A percentile compares a stretch with the other conserved stretches of the same genome.
Conservation (phyloP, 1,140 invertebrate genomes). For the Trinorchestia longiramus region DNA sequence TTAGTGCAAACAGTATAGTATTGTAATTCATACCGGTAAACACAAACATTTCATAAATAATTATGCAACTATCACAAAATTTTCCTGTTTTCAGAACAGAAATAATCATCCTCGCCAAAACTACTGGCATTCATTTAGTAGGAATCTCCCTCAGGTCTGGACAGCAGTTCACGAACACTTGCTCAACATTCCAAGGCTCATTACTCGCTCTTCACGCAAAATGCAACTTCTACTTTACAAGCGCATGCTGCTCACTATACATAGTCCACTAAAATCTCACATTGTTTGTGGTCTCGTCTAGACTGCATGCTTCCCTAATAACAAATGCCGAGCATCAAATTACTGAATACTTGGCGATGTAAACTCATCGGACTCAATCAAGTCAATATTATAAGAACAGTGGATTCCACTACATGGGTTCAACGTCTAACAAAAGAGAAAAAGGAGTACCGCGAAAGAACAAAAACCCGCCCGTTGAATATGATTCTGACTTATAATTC, state of each 20-base stretch:
- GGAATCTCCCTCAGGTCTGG: not conserved
- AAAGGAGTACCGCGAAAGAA: not conserved
- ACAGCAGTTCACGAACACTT: not conserved
- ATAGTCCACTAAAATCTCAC: not conserved
- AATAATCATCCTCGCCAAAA: too few species aligned
- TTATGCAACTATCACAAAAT: not conserved
- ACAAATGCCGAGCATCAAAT: not conserved
- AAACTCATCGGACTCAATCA: too few species aligned
- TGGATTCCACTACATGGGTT: not conserved
- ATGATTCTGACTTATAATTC: not conserved
- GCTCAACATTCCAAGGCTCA: not conserved
- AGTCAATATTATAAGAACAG: not conserved
- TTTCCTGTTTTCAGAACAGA: not conserved
- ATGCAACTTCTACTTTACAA: not conserved
- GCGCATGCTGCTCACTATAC: not conserved
- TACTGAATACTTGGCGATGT: not conserved
- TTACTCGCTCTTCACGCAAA: not conserved
- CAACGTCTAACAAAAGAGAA: not conserved
- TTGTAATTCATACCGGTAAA: not conserved
- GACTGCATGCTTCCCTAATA: not conserved
- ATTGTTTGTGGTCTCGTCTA: not conserved
- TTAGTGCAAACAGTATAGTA: not conserved
- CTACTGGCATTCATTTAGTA: not conserved
- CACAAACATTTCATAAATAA: not conserved
- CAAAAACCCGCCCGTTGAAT: not conserved